Base-by-base conservation (phyloP, 2,797 vertebrate species). In the Silurus lanzhouensis region DNA sequence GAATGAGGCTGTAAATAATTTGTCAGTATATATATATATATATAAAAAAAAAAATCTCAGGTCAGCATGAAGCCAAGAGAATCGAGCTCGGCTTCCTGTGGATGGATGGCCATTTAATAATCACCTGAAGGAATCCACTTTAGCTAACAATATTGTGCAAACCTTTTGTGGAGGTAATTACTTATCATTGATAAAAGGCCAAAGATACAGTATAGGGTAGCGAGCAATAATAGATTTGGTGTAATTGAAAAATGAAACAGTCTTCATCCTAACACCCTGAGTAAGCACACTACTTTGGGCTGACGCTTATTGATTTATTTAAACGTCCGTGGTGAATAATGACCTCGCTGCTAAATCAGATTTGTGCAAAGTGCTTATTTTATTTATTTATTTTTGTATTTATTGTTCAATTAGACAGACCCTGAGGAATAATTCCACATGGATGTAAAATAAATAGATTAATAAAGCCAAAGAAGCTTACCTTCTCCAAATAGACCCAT, bases 301-400 rank as follows among this genome's bases (percentile, higher is more conserved):
- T 82, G 76, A 84, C 46, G 55, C 79, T 83, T 87, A 90, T 90
- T 89, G 89, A 90, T 90, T 90, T 89, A 90, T 89, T 89, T 87
- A 89, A 90, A 60, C 79, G 89, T 88, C 87, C 83, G 84, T 87
- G 87, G 83, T 90, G 90, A 89, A 89, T 89, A 89, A 90, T 90
- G 83, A 89, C 90, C 83, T 82, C 66, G 46, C 83, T 84, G 9
- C 67, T 85, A 82, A 85, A 80, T 85, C 60, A 58, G 83, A 79
- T 79, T 79, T 86, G 87, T 87, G 78, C 87, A 19, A 63, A 77
- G 82, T 63, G 82, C 71, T 82, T 86, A 82, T 82, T 82, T 86
- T 75, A 46, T 86, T 88, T 72, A 44, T 81, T 84, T 79, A 52
- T 82, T 88, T 31, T 1, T 68, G 44, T 67, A 85, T 83, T 85